Evolutionary conservation across 2,113 vertebrate genomes (phyloP).

Genomic region (Microtus montanus): DNA sequence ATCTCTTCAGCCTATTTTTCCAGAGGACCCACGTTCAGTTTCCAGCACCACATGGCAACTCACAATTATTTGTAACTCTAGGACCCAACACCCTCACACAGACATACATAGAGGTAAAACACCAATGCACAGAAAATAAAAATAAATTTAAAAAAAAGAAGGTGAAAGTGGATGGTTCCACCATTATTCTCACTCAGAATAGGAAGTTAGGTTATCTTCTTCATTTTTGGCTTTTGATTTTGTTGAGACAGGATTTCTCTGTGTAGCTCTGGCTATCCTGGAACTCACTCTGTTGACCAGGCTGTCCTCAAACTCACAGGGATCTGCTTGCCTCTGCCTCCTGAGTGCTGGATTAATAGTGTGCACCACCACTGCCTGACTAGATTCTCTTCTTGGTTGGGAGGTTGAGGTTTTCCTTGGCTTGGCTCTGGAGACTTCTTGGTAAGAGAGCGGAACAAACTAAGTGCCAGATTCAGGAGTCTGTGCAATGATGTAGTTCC

Average conservation of each 20-base stretch:
- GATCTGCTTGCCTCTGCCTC: background rate
- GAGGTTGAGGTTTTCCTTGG: background rate
- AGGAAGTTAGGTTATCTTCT: slow-evolving; percentile 60
- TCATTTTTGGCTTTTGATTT: background rate
- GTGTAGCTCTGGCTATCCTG: background rate
- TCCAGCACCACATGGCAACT: too few species aligned
- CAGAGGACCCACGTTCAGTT: too few species aligned
- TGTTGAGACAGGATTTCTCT: background rate
- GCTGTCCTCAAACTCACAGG: background rate
- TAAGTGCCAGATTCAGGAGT: background rate
- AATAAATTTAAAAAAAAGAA: background rate
- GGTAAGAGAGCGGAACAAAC: background rate
- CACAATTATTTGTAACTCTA: too few species aligned
- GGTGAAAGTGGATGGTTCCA: background rate
- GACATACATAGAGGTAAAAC: too few species aligned
- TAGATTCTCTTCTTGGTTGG: slow-evolving; percentile 48
- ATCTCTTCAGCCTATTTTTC: too few species aligned
- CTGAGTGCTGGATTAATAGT: background rate
- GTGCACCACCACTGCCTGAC: background rate
- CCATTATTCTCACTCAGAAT: slow-evolving; percentile 27
- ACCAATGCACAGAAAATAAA: too few species aligned
- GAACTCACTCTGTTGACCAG: background rate
- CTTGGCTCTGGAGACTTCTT: background rate
- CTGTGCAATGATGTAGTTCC: background rate
- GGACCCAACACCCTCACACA: too few species aligned